phyloP scores from a whole-genome alignment of 2,797 vertebrate species.

The Pangasius macronema region DNA sequence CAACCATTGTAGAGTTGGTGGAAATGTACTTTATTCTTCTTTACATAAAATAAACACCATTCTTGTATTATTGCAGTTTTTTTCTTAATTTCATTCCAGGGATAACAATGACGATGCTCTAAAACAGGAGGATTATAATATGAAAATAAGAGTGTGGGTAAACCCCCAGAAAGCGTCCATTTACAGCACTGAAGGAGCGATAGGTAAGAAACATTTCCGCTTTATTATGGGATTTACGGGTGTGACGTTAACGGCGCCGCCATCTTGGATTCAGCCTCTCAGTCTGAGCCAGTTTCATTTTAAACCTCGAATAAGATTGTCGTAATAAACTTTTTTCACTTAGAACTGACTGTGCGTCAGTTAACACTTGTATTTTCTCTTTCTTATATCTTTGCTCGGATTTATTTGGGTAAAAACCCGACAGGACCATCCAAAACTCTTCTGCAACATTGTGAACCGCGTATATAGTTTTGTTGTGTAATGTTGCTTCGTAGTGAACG shows the following conservation, averaged over 20 bases:
- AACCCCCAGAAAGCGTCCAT: constrained; percentile 74
- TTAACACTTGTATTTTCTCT: neutral
- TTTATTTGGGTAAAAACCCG: neutral
- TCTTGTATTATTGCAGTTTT: too few species aligned
- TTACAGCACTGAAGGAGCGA: constrained; percentile 76
- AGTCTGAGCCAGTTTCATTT: neutral
- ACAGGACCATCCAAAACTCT: neutral
- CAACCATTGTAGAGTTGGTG: neutral
- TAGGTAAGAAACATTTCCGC: constrained; percentile 63
- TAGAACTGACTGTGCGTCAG: neutral
- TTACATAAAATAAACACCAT: neutral
- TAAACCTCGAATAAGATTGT: neutral
- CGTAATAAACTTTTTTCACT: neutral
- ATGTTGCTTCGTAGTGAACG: neutral
- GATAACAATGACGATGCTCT: neutral
- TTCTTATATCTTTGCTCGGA: neutral
- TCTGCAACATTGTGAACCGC: neutral
- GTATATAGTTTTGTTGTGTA: neutral
- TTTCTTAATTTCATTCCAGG: neutral
- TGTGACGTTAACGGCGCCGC: neutral
- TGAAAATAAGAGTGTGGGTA: constrained; percentile 70
- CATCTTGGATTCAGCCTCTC: neutral
- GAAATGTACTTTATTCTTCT: neutral
- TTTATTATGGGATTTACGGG: too few species aligned
- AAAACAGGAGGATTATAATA: constrained; percentile 32